Conservation (phyloP, 1,140 invertebrate genomes). For the Sipha flava region DNA sequence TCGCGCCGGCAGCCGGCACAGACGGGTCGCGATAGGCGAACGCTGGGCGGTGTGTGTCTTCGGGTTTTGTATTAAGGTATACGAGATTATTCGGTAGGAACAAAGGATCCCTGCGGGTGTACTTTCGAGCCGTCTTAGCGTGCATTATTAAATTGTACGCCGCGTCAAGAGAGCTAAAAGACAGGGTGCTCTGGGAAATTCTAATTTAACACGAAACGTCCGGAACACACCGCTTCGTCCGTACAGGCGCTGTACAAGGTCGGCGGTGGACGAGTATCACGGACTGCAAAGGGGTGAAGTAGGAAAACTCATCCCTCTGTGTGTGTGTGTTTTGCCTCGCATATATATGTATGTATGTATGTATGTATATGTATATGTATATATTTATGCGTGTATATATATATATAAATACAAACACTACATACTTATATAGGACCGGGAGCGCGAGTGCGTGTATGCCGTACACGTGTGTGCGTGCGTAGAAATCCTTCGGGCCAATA, state of each 20-base stretch:
- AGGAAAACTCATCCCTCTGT: not conserved
- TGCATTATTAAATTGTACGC: constrained; percentile 30
- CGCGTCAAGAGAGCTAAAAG: constrained; percentile 32
- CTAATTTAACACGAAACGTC: constrained; percentile 30
- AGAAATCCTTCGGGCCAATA: constrained; percentile 25
- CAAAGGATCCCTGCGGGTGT: constrained; percentile 30
- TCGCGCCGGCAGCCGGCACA: not conserved
- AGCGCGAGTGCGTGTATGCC: too few relatives aligned
- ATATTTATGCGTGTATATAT: not conserved
- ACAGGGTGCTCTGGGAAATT: constrained; percentile 24
- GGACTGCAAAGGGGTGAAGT: not conserved
- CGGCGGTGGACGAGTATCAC: not conserved
- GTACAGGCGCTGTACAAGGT: too few relatives aligned
- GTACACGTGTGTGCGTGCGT: not conserved
- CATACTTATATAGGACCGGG: not conserved
- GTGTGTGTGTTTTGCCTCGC: not conserved
- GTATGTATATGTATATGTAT: not conserved
- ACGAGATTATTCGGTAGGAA: constrained; percentile 29
- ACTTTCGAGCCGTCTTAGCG: constrained; percentile 30
- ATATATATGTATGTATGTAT: not conserved
- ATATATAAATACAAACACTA: not conserved
- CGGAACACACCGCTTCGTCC: not conserved
- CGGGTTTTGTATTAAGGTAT: constrained; percentile 32
- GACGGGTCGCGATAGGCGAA: not conserved
- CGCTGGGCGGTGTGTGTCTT: constrained; percentile 1